Percentiles rank a stretch among this genome's conserved stretches.
phyloP scores from a whole-genome alignment of 1,140 invertebrate species.

The Apolygus lucorum region DNA sequence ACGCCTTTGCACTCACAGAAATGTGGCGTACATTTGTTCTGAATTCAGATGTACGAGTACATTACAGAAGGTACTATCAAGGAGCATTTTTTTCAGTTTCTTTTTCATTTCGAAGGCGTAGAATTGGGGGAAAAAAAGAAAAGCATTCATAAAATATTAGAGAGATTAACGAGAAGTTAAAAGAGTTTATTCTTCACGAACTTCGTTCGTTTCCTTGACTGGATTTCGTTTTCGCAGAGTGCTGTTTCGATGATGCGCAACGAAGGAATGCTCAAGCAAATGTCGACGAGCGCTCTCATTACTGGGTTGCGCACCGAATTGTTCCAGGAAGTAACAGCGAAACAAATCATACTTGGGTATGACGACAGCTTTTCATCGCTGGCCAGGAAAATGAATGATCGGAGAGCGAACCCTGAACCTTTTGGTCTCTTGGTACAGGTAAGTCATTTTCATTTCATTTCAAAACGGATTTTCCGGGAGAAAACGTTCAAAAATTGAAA shows the following conservation, averaged over 20 bases:
- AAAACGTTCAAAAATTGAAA: too few relatives aligned
- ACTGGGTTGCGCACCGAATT: background rate
- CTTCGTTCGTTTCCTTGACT: background rate
- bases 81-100: too few relatives aligned
- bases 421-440: constrained; percentile 19
- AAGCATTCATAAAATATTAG: too few relatives aligned
- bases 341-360: background rate
- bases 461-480: too few relatives aligned
- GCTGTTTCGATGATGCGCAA: background rate
- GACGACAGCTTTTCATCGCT: constrained; percentile 19
- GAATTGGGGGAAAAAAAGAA: too few relatives aligned
- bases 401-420: background rate
- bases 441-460: constrained; percentile 1
- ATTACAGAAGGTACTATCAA: too few relatives aligned
- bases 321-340: background rate
- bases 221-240: background rate
- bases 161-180: too few relatives aligned
- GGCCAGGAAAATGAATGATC: background rate
- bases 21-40: too few relatives aligned
- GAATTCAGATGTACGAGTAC: too few relatives aligned
- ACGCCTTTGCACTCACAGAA: too few relatives aligned
- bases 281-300: background rate
- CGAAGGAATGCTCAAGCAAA: background rate
- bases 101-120: too few relatives aligned
- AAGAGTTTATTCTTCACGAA: background rate